A percentile compares a stretch with the other conserved stretches of the same genome.
Evolutionary conservation across 2,797 vertebrate species (phyloP).

Genomic region (Gallinago solitaria): DNA sequence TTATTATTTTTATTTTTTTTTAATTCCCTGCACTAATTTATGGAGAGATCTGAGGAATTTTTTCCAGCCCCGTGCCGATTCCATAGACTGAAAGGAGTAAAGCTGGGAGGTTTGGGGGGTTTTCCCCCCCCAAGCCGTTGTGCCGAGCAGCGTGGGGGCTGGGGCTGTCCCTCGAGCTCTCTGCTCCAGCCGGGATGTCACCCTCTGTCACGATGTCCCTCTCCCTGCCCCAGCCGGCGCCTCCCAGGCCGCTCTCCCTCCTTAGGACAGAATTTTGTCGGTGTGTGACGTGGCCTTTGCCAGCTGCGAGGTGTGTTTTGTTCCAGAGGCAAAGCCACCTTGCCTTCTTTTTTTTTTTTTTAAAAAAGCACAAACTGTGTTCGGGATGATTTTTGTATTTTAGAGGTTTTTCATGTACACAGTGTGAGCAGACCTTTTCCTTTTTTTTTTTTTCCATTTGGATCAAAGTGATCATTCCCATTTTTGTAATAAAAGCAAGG

Average conservation of each 20-base stretch:
- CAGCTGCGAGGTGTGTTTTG: background rate
- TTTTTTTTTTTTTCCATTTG: constrained; percentile 66
- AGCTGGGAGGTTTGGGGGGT: background rate
- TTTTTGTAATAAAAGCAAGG: constrained; percentile 82
- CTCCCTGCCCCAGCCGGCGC: background rate
- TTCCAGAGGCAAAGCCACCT: too few relatives aligned
- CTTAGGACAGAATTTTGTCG: background rate
- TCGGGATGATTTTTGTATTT: constrained; percentile 77
- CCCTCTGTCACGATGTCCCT: rapidly evolving
- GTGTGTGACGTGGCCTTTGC: background rate
- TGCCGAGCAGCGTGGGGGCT: background rate
- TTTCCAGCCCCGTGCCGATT: constrained; percentile 6
- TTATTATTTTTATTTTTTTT: background rate
- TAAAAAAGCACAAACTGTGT: constrained; percentile 66
- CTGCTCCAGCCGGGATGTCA: background rate
- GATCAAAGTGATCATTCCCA: constrained; percentile 79
- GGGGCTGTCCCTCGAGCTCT: background rate
- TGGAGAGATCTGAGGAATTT: constrained; percentile 58
- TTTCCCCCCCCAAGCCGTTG: background rate
- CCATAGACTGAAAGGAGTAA: background rate
- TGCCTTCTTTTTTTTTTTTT: constrained; percentile 53
- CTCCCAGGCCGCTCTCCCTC: background rate
- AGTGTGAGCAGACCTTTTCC: constrained; percentile 63
- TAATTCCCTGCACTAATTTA: constrained; percentile 72
- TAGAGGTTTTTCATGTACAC: constrained; percentile 76